These are phyloP conservation scores for Temnopleurus reevesii DNA, from an alignment of 53 echinoderm and acorn worm species.

Conservation along the genomic window DNA sequence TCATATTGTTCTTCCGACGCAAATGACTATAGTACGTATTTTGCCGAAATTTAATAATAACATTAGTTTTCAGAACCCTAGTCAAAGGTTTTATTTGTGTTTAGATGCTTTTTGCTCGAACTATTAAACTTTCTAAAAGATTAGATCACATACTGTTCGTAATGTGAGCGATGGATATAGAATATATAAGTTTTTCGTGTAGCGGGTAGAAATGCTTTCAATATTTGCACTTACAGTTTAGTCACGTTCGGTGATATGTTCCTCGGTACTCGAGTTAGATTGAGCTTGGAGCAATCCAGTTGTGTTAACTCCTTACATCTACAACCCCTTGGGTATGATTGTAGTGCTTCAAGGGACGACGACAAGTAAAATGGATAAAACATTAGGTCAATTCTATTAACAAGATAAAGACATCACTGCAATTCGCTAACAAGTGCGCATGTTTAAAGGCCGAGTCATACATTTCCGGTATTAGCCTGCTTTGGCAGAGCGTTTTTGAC, in stretches of 20 bases:
- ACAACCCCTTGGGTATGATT: conserved; percentile 24
- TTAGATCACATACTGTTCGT: no score
- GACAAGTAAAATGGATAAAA: not conserved
- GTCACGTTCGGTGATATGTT: conserved; percentile 37
- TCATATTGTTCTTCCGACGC: no score
- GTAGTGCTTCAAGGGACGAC: not conserved
- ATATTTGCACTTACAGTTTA: conserved; percentile 25
- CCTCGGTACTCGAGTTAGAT: not conserved
- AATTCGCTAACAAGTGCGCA: no score
- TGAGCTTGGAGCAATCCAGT: conserved; percentile 1
- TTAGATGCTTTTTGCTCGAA: not conserved
- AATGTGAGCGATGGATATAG: no score
- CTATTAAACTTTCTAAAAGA: not conserved
- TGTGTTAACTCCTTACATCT: conserved; percentile 21
- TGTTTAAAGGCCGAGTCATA: no score
- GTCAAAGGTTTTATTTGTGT: not conserved
- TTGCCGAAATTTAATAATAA: no score
- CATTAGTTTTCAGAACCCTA: no score
- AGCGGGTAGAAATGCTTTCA: not conserved
- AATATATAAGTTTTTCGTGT: not conserved
- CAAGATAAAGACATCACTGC: no score
- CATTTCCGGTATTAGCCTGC: no score
- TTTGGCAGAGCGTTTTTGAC: no score
- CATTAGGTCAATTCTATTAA: no score
- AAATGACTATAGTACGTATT: no score